These are phyloP conservation scores for Etheostoma cragini DNA, from an alignment of 2,113 vertebrate species.

Conservation along the genomic window DNA sequence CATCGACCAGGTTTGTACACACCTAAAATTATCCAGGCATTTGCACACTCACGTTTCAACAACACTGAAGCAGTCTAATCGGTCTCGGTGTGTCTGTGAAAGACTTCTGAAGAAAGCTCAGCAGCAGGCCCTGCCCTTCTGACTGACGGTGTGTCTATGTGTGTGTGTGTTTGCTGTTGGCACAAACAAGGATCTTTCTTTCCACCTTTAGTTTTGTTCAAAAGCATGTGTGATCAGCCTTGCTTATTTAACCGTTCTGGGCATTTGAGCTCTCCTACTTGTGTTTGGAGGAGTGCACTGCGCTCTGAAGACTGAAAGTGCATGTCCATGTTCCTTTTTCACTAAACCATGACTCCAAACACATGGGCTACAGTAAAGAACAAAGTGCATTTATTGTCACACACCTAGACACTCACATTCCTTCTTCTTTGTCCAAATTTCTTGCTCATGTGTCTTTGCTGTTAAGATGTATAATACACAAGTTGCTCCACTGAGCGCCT, in stretches of 20 bases:
- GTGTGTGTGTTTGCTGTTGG: conserved; percentile 20
- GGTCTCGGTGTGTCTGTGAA: background rate
- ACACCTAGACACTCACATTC: conserved; percentile 23
- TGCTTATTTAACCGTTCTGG: conserved; percentile 50
- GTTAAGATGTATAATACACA: conserved; percentile 45
- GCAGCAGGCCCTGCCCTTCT: conserved; percentile 40
- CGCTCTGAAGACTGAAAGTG: conserved; percentile 53
- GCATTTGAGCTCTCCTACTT: conserved; percentile 46
- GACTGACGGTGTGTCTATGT: conserved; percentile 4
- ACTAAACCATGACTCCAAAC: conserved; percentile 60
- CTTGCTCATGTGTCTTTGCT: conserved; percentile 46
- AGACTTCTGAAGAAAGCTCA: conserved; percentile 35
- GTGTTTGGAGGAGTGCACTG: conserved; percentile 25
- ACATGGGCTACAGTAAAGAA: conserved; percentile 12
- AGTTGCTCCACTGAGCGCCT: conserved; percentile 58
- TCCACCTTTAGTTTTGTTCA: conserved; percentile 60
- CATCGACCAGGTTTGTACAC: conserved; percentile 92
- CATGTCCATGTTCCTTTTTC: conserved; percentile 69
- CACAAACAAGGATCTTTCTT: conserved; percentile 61
- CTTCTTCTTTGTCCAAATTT: conserved; percentile 34
- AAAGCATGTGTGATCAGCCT: conserved; percentile 51
- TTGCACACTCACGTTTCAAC: conserved; percentile 1
- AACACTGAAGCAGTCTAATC: conserved; percentile 10
- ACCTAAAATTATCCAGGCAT: conserved; percentile 24
- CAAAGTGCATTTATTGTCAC: conserved; percentile 13